A percentile compares a stretch with the other conserved stretches of the same genome.
These are phyloP conservation scores for Spisula subtruncata DNA, from an alignment of 2,888 invertebrate genomes.

Conservation along the genomic window DNA sequence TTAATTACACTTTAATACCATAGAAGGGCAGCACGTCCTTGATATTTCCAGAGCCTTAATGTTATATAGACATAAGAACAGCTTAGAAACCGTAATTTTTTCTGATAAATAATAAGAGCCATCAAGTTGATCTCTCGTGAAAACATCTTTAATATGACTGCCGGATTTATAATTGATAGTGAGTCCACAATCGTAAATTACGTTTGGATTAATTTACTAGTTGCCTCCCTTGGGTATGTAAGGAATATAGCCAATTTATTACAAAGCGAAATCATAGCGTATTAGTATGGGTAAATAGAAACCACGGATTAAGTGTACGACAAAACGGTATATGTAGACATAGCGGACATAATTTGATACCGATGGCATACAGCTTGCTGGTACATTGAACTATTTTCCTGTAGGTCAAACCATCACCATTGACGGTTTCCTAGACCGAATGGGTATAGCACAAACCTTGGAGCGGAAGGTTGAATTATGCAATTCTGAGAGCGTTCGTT, in stretches of 20 bases:
- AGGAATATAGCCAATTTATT: slow-evolving; percentile 40
- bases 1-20: slow-evolving; percentile 16
- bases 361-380: no score
- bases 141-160: slow-evolving; percentile 44
- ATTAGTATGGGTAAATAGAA: slow-evolving; percentile 7
- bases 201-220: slow-evolving; percentile 48
- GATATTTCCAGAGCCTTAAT: slow-evolving; percentile 28
- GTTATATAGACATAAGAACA: slow-evolving; percentile 22
- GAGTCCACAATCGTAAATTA: slow-evolving; percentile 44
- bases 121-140: slow-evolving; percentile 53
- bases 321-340: not conserved
- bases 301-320: not conserved
- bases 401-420: no score
- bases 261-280: slow-evolving; percentile 4
- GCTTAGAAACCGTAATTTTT: slow-evolving; percentile 32
- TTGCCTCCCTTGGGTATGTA: slow-evolving; percentile 43
- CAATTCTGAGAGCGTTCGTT: no score
- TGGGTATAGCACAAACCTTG: no score
- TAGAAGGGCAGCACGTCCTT: not conserved
- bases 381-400: no score
- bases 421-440: no score
- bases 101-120: slow-evolving; percentile 37
- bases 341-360: no score
- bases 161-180: slow-evolving; percentile 51
- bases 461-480: no score